Percentiles rank a stretch among this genome's conserved stretches.
These are phyloP conservation scores for Pyrgilauda ruficollis DNA, from an alignment of 2,113 vertebrate species.

Conservation along the genomic window DNA sequence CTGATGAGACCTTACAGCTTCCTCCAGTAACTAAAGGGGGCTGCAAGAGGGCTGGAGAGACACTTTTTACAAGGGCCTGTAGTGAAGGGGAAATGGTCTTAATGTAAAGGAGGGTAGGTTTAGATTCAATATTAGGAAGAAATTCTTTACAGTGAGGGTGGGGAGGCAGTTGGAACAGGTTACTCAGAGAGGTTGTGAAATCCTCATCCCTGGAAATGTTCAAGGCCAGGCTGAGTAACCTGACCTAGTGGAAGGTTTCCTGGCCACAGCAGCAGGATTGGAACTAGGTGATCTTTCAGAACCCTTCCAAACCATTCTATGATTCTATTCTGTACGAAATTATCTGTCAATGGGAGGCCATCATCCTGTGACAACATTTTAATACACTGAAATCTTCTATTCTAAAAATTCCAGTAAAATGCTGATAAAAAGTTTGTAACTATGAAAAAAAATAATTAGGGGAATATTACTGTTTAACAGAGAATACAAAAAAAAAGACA, in stretches of 20 bases:
- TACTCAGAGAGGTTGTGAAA: background rate
- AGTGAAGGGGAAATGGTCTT: background rate
- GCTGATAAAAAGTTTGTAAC: background rate
- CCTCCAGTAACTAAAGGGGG: background rate
- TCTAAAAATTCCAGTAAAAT: background rate
- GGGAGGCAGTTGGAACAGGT: accelerated
- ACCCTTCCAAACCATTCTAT: background rate
- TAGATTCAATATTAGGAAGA: background rate
- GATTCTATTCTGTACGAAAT: background rate
- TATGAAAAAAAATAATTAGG: background rate
- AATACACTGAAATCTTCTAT: background rate
- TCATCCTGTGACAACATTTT: background rate
- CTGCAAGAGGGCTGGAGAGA: background rate
- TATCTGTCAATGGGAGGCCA: background rate
- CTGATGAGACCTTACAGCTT: background rate
- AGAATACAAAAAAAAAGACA: background rate
- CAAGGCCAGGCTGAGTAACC: background rate
- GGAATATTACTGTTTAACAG: background rate
- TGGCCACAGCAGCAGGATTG: background rate
- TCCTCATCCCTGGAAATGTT: background rate
- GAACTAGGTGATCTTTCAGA: background rate
- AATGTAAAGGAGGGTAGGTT: background rate
- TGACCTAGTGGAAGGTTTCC: background rate
- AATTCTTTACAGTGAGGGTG: background rate
- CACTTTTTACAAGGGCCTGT: background rate